Evolutionary conservation across 2,113 vertebrate genomes (phyloP).

Genomic region (Ariopsis seemanni): DNA sequence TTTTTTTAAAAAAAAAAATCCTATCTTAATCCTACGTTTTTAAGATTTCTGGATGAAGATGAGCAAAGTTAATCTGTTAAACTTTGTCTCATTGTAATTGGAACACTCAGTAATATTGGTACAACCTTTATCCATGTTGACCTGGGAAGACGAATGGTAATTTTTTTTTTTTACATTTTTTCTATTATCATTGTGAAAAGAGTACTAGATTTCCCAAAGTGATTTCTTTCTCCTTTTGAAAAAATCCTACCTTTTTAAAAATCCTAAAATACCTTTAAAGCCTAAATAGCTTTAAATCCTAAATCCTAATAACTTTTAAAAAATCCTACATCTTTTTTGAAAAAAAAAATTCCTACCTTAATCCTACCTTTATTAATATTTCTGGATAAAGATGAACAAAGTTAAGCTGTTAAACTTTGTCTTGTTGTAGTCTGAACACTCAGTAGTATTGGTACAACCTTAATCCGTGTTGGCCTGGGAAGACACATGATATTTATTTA

Average conservation of each 20-base stretch:
- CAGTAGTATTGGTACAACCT: background rate
- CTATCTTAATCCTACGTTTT: background rate
- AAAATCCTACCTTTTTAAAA: too few species aligned
- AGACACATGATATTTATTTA: background rate
- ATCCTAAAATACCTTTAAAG: too few species aligned
- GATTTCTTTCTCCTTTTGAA: too few species aligned
- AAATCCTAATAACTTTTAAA: too few species aligned
- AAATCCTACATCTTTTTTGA: too few species aligned
- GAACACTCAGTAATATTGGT: background rate
- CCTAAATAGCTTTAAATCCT: too few species aligned
- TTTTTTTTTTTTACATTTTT: too few species aligned
- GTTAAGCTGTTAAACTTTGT: background rate
- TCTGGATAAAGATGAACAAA: background rate
- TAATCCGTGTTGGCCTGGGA: background rate
- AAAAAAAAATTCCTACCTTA: too few species aligned
- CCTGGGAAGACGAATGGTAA: background rate
- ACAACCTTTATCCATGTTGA: background rate
- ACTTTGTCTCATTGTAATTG: background rate
- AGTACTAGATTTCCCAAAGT: too few species aligned
- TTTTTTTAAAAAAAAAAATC: background rate
- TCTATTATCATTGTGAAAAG: too few species aligned
- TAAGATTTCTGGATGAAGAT: background rate
- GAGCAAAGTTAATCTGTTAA: background rate
- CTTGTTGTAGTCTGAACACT: background rate
- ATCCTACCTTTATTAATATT: background rate